Percentiles rank a stretch among this genome's conserved stretches.
Conservation (phyloP, 1,140 invertebrate species). For the Neuroterus valhalla region DNA sequence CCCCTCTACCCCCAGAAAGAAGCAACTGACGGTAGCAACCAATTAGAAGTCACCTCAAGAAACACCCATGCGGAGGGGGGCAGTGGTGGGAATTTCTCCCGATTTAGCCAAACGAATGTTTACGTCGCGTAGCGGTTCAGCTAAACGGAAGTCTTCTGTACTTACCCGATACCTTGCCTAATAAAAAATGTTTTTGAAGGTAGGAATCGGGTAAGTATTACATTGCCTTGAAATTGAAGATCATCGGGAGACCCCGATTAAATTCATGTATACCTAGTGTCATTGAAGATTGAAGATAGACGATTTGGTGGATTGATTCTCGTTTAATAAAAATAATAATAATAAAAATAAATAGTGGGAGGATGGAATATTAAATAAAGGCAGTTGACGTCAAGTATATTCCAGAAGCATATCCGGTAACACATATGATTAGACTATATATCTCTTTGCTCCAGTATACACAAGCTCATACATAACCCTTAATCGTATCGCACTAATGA, state of each 20-base stretch:
- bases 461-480: slow-evolving; percentile 49
- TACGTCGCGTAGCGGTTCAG: too few species aligned
- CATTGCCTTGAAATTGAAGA: background rate
- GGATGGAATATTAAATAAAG: background rate
- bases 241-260: background rate
- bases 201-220: background rate
- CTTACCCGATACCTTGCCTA: too few species aligned
- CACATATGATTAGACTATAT: slow-evolving; percentile 66
- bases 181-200: too few species aligned
- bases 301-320: background rate
- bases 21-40: too few species aligned
- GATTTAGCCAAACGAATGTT: too few species aligned
- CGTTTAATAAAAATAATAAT: background rate
- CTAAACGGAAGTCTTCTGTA: too few species aligned
- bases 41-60: too few species aligned
- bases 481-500: slow-evolving; percentile 42
- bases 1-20: too few species aligned
- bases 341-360: background rate
- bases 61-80: too few species aligned
- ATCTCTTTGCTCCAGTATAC: slow-evolving; percentile 53
- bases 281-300: slow-evolving; percentile 3
- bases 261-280: slow-evolving; percentile 15
- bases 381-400: slow-evolving; percentile 39
- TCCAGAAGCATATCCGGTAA: slow-evolving; percentile 67
- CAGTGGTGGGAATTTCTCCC: too few species aligned